Percentiles rank a stretch among this genome's conserved stretches.
Evolutionary conservation across 1,140 invertebrate genomes (phyloP).

Genomic region (Himalopsyche phryganea): DNA sequence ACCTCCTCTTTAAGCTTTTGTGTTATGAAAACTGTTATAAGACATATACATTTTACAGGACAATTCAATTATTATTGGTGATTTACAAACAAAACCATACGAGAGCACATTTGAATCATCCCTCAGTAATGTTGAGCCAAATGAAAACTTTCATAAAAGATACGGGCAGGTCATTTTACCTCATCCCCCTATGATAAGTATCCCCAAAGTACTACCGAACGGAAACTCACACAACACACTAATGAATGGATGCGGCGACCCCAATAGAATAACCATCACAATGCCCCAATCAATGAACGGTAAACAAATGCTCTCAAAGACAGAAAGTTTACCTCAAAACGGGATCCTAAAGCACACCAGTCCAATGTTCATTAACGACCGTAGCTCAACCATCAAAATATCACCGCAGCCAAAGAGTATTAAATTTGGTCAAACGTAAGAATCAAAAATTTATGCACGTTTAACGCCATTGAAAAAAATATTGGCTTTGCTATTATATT

Average conservation of each 20-base stretch:
- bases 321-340: slow-evolving; percentile 36
- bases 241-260: slow-evolving; percentile 32
- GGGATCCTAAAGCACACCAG: slow-evolving; percentile 42
- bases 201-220: slow-evolving; percentile 48
- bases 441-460: slow-evolving; percentile 22
- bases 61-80: slow-evolving; percentile 5
- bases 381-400: slow-evolving; percentile 34
- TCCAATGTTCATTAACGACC: slow-evolving; percentile 32
- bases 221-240: slow-evolving; percentile 35
- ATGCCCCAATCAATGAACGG: slow-evolving; percentile 14
- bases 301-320: slow-evolving; percentile 29
- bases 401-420: slow-evolving; percentile 43
- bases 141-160: slow-evolving; percentile 52
- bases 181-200: slow-evolving; percentile 49
- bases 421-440: slow-evolving; percentile 48
- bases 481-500: slow-evolving; percentile 5
- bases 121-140: slow-evolving; percentile 36
- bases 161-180: slow-evolving; percentile 53
- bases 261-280: slow-evolving; percentile 28
- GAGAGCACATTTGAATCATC: slow-evolving; percentile 39
- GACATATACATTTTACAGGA: slow-evolving; percentile 24
- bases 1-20: no score
- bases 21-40: no score
- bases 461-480: not conserved
- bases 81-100: slow-evolving; percentile 37